These are phyloP conservation scores for Seriola dumerili DNA, from an alignment of 2,113 vertebrate species.

Conservation along the genomic window DNA sequence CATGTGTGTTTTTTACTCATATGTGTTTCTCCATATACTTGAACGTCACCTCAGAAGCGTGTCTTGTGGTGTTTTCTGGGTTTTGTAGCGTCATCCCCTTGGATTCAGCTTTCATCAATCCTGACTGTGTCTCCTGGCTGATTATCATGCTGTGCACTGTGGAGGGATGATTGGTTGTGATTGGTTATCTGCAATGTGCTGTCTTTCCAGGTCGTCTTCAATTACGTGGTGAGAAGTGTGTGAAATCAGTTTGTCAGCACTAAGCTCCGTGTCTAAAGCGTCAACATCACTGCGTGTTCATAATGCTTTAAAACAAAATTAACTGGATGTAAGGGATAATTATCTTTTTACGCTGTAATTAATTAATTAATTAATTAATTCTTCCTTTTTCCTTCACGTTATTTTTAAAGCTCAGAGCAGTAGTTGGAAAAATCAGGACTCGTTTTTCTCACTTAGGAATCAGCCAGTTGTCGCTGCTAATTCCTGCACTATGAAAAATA, in stretches of 20 bases:
- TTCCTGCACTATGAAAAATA: slow-evolving; percentile 15
- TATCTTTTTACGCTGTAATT: neutral
- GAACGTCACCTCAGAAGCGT: neutral
- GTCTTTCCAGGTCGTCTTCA: slow-evolving; percentile 14
- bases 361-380: no score
- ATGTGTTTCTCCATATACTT: neutral
- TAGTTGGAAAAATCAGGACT: neutral
- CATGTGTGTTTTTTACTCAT: neutral
- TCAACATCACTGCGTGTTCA: neutral
- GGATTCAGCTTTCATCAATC: neutral
- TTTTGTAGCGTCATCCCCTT: neutral
- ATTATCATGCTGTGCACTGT: slow-evolving; percentile 5
- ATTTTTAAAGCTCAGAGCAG: neutral
- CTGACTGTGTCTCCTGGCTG: neutral
- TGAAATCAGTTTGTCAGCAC: slow-evolving; percentile 13
- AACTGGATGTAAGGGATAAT: neutral
- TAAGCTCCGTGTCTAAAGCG: neutral
- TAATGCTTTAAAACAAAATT: neutral
- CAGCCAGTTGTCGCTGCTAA: neutral
- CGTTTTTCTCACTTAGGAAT: neutral
- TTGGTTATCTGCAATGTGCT: neutral
- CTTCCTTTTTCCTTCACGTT: neutral
- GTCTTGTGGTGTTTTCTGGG: slow-evolving; percentile 1
- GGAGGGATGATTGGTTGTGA: slow-evolving; percentile 27
- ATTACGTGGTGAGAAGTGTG: slow-evolving; percentile 34